A percentile compares a stretch with the other conserved stretches of the same genome.
Conservation (phyloP, 2,797 vertebrate genomes). For the Tiaroga cobitis region DNA sequence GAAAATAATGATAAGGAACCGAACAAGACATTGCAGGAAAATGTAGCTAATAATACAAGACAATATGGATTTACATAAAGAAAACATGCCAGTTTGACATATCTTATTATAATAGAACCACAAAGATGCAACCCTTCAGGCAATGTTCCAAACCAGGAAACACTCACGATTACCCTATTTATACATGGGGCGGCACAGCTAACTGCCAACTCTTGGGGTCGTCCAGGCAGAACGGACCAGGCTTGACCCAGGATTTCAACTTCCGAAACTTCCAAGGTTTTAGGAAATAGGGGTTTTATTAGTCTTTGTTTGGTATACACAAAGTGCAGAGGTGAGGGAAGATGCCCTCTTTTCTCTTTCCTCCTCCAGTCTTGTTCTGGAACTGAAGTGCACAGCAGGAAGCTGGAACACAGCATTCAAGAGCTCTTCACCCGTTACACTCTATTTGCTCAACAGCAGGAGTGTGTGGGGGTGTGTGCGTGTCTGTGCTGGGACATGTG, state of each 20-base stretch:
- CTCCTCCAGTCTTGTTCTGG: slow-evolving; percentile 10
- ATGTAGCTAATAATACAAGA: neutral
- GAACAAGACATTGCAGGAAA: neutral
- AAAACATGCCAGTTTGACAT: neutral
- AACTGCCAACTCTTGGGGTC: slow-evolving; percentile 29
- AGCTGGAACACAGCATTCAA: slow-evolving; percentile 46
- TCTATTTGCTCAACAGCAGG: slow-evolving; percentile 53
- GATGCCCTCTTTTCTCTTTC: slow-evolving; percentile 3
- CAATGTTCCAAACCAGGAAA: neutral
- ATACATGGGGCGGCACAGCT: neutral
- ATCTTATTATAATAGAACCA: neutral
- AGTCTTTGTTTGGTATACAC: slow-evolving; percentile 48
- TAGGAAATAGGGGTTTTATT: slow-evolving; percentile 21
- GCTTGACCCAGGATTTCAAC: slow-evolving; percentile 58
- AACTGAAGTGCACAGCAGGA: slow-evolving; percentile 48
- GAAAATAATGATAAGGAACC: neutral
- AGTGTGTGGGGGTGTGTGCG: slow-evolving; percentile 17
- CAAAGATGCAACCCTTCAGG: neutral
- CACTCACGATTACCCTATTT: neutral
- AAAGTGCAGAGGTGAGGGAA: slow-evolving; percentile 37
- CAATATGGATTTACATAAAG: neutral
- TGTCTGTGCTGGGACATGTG: neutral
- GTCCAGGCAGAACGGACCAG: slow-evolving; percentile 53
- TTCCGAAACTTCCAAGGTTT: slow-evolving; percentile 57
- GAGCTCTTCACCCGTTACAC: slow-evolving; percentile 52